phyloP scores from a whole-genome alignment of 1,140 invertebrate species.

The Drosophila erecta region DNA sequence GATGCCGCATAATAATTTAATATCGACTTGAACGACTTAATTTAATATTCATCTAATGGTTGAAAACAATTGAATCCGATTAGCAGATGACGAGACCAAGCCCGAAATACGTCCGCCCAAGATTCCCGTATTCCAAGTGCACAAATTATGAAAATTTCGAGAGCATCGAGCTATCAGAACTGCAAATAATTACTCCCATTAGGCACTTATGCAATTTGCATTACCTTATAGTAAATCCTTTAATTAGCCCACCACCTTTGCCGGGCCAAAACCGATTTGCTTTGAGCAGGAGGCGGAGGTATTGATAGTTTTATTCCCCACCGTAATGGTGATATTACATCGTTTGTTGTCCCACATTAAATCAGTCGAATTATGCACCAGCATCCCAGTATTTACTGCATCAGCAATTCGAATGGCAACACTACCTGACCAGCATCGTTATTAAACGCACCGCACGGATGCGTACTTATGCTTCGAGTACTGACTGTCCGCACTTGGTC shows the following conservation, averaged over 20 bases:
- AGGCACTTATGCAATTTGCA: slow-evolving; percentile 5
- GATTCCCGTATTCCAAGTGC: neutral
- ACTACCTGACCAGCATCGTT: slow-evolving; percentile 37
- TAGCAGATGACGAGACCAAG: neutral
- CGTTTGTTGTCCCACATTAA: slow-evolving; percentile 35
- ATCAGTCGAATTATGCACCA: slow-evolving; percentile 47
- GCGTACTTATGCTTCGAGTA: slow-evolving; percentile 49
- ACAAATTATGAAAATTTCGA: neutral
- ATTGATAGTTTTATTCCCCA: slow-evolving; percentile 8
- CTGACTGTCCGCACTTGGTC: slow-evolving; percentile 61
- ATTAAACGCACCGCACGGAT: slow-evolving; percentile 24
- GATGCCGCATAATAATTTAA: neutral
- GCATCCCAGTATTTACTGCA: slow-evolving; percentile 16
- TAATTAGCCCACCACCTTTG: slow-evolving; percentile 1
- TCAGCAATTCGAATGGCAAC: slow-evolving; percentile 22
- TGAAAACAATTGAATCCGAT: too few relatives aligned
- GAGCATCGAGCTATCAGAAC: neutral
- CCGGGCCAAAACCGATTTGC: neutral
- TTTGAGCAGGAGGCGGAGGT: neutral
- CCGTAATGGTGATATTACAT: neutral
- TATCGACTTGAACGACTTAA: neutral
- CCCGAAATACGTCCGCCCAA: neutral
- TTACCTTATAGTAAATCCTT: neutral
- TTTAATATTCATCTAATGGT: neutral
- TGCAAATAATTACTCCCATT: neutral